phyloP scores from a whole-genome alignment of 2,888 invertebrate species.

The Trachelus troglodyta region DNA sequence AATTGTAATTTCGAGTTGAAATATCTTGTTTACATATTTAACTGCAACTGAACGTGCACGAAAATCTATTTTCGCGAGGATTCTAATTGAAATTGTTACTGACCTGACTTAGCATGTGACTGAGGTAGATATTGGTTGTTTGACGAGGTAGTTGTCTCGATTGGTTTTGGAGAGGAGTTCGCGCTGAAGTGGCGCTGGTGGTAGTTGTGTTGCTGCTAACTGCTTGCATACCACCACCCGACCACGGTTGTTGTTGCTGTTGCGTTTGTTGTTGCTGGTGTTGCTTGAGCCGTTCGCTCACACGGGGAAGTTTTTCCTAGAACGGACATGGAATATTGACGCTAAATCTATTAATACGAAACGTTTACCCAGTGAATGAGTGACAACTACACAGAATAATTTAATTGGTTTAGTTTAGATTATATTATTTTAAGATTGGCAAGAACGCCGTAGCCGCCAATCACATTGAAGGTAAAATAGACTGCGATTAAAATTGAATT shows the following conservation, averaged over 20 bases:
- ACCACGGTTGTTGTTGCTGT: conserved; percentile 42
- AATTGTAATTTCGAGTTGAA: background rate
- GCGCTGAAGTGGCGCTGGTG: conserved; percentile 58
- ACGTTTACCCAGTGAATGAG: background rate
- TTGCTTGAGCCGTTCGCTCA: conserved; percentile 68
- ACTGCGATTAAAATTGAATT: background rate
- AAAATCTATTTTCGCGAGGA: background rate
- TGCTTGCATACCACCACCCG: conserved; percentile 55
- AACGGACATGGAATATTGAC: conserved; percentile 11
- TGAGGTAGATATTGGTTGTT: conserved; percentile 65
- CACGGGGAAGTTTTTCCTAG: conserved; percentile 71
- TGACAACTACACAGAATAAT: background rate
- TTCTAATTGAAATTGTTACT: conserved; percentile 16
- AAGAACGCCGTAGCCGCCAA: background rate
- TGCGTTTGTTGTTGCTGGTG: conserved; percentile 44
- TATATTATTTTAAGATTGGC: background rate
- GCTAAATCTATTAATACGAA: background rate
- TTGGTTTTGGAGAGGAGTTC: conserved; percentile 61
- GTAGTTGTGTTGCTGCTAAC: conserved; percentile 55
- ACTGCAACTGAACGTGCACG: background rate
- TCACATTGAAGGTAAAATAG: background rate
- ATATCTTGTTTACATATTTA: background rate
- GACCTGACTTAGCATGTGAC: conserved; percentile 62
- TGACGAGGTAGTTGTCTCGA: conserved; percentile 64
- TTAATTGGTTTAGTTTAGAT: background rate